Base-by-base conservation (phyloP, 2,888 invertebrate species). In the Sialis fuliginosa region DNA sequence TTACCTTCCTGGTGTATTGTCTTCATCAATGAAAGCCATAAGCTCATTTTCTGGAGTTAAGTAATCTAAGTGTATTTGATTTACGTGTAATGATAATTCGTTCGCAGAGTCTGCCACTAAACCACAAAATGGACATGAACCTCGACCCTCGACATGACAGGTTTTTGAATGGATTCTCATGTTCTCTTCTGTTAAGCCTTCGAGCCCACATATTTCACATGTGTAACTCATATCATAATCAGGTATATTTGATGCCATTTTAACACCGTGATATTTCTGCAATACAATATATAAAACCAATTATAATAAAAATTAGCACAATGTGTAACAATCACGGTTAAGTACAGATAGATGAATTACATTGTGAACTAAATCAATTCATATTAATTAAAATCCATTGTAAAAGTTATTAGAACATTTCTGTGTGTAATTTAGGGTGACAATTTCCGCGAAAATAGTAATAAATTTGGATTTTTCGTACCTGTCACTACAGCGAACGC, bases 121-220 rank as follows among this genome's bases (percentile, higher is more conserved):
- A 60, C 84, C 83, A 62, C 89, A 88, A 60, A 88, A 85, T 1
- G 88, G 88, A 58, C 88, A 88, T 44, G 80, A 79, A 7, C 80
- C 79, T 51, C 79, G 75, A 1, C 84, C 84, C 51, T 83, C 81
- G 7, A 88, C 77, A 61, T 88, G 88, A 54, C 78, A 81, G 42
- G 81, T 73, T 47, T 81, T 71, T 50, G 86, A 85, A 62, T 89
- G 89, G 13, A 77, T 70, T 51, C 85, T 68, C 77, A 88, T 81
- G 54, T 82, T 77, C 51, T 83, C 83, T 60, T 84, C 84, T 49
- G 77, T 78, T 50, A 88, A 70, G 13, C 83, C 83, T 56, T 85
- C 84, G 52, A 81, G 74, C n/a, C 87, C 87, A 62, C 89, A 89
- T 52, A 88, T 82, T 65, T 88, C 85, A 65, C 88, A 89, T 47